Conservation (phyloP, 2,113 vertebrate genomes). For the Todiramphus saurophagus region DNA sequence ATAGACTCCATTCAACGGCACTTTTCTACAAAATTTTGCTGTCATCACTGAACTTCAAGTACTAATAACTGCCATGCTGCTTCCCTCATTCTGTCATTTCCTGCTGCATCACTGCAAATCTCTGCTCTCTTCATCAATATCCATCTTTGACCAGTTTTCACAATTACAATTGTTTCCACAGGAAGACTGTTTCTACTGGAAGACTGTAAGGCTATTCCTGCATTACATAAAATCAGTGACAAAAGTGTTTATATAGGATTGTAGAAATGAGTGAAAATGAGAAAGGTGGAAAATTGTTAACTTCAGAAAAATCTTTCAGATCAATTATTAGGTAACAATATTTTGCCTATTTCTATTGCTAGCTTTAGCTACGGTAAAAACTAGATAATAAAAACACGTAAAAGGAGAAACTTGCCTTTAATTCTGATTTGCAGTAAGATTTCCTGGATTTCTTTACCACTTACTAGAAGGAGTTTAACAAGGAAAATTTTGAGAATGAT, state of each 20-base stretch:
- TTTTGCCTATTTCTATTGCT: background rate
- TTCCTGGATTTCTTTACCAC: background rate
- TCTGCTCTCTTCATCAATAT: background rate
- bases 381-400: background rate
- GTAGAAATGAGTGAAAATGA: background rate
- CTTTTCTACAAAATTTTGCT: background rate
- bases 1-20: background rate
- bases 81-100: background rate
- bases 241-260: accelerated
- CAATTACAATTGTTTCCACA: background rate
- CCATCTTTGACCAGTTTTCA: background rate
- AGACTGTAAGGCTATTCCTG: background rate
- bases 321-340: background rate
- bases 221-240: background rate
- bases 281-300: background rate
- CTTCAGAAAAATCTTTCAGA: background rate
- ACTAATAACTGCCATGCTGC: background rate
- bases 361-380: background rate
- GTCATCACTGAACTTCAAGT: background rate
- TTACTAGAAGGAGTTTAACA: background rate
- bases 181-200: background rate
- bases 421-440: background rate
- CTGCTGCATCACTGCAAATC: background rate
- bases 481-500: background rate
- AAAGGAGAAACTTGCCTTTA: background rate